A percentile compares a stretch with the other conserved stretches of the same genome.
These are phyloP conservation scores for Ursus arctos DNA, from an alignment of 2,113 vertebrate genomes.

Conservation along the genomic window DNA sequence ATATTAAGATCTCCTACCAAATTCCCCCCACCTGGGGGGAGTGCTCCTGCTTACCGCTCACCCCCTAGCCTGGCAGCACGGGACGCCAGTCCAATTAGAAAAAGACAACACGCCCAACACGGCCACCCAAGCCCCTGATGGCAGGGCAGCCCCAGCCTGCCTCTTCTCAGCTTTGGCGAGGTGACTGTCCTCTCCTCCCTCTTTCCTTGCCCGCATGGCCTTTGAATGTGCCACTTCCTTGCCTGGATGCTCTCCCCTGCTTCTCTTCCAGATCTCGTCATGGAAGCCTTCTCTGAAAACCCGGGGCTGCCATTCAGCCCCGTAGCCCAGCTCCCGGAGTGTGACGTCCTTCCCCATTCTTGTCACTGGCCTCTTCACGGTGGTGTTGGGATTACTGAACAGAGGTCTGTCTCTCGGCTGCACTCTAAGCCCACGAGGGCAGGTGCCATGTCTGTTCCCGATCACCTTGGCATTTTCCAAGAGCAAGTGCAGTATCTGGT, in stretches of 20 bases:
- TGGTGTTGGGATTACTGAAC: not conserved
- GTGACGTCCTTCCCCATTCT: not conserved
- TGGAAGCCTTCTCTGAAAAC: not conserved
- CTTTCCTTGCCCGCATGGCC: not conserved
- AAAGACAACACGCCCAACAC: not conserved
- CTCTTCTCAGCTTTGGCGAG: not conserved
- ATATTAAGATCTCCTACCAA: not conserved
- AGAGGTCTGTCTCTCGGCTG: not conserved
- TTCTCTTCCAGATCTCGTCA: not conserved
- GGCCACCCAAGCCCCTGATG: too few species aligned
- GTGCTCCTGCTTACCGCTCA: not conserved
- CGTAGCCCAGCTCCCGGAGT: not conserved
- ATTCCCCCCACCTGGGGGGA: not conserved
- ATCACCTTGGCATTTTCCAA: not conserved
- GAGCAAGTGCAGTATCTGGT: not conserved
- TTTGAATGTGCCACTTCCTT: fast-evolving
- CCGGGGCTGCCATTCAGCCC: not conserved
- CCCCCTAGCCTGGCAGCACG: fast-evolving
- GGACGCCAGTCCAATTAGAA: not conserved
- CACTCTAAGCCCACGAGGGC: not conserved
- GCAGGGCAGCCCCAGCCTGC: not conserved
- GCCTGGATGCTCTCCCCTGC: not conserved
- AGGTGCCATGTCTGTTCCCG: not conserved
- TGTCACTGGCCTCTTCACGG: not conserved
- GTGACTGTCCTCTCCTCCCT: fast-evolving